Evolutionary conservation across 2,888 invertebrate species (phyloP), one percentile per base, ranked within the genome.

Genomic region (Strigamia maritima): DNA sequence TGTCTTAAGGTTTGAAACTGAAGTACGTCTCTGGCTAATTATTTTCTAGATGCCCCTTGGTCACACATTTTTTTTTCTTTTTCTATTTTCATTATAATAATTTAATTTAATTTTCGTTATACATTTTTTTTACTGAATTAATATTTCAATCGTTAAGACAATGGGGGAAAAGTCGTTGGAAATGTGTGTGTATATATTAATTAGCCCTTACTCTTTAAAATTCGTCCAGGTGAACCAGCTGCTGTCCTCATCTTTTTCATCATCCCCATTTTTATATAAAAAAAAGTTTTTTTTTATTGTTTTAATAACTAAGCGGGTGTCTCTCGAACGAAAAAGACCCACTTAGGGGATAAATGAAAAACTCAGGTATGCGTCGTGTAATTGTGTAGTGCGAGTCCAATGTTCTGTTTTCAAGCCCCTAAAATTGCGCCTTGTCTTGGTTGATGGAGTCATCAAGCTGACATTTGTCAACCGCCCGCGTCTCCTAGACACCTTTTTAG

Each of bases 221-320:
- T 70, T 70, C 70, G 70, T 70, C 70, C 70, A 70, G 70, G 70
- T 70, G 70, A 19, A 54, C 54, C 54, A 70, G 70, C 70, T 28
- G 70, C 70, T 28, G 54, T 54, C 70, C 70, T 70, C 70, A 70
- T 70, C 70, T 70, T 70, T 70, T 70, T 70, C 70, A 70, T 70
- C 28, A 70, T 26, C 60, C 60, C 60, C 60, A 28, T 16, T 70
- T 28, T 70, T 70, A 26, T 28, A 28, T 26, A 12, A 65, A n/a
- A 26, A n/a, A 19, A 54, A 3, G 19, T 2, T n/a, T 16, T 54
- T 54, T 70, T 70, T 70, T 70, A 26, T 70, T 70, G 28, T 70
- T 70, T 70, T 70, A 70, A 70, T 70, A 70, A 70, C 26, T 12
- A 70, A 26, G 70, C 70, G 70, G 26, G 28, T 28, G 16, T 26